These are phyloP conservation scores for Sarcophaga carnaria DNA, from an alignment of 2,888 invertebrate species.

Conservation along the genomic window DNA sequence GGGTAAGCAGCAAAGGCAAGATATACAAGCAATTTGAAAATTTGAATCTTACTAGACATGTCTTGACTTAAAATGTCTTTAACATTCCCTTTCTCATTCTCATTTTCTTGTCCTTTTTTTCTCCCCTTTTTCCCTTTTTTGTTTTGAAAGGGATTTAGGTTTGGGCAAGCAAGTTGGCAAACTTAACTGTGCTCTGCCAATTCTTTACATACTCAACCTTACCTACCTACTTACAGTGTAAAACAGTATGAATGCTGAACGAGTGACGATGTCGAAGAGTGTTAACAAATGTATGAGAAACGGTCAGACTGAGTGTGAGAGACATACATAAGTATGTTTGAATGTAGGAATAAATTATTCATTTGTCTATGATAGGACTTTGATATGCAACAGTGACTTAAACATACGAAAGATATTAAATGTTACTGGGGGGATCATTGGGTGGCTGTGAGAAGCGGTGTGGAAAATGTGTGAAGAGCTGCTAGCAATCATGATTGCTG, in stretches of 20 bases:
- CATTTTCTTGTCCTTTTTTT: not conserved
- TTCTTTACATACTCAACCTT: not conserved
- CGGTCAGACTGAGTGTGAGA: constrained; percentile 25
- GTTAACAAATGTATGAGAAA: constrained; percentile 13
- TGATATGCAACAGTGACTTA: constrained; percentile 62
- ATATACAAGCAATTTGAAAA: constrained; percentile 36
- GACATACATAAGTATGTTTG: too few relatives aligned
- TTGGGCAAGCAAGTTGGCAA: not conserved
- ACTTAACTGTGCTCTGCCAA: not conserved
- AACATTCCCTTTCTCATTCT: not conserved
- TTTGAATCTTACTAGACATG: constrained; percentile 57
- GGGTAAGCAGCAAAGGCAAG: not conserved
- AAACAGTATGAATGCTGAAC: not conserved
- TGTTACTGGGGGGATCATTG: constrained; percentile 15
- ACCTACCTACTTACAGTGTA: not conserved
- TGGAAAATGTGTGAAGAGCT: not conserved
- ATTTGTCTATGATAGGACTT: constrained; percentile 62
- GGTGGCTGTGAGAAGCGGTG: not conserved
- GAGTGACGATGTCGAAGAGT: not conserved
- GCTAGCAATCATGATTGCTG: not conserved
- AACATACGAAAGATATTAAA: constrained; percentile 51
- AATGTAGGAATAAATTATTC: constrained; percentile 48
- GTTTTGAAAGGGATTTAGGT: not conserved
- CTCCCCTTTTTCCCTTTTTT: not conserved
- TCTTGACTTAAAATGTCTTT: constrained; percentile 57